phyloP scores from a whole-genome alignment of 2,888 invertebrate species.

The Hymenopus coronatus region DNA sequence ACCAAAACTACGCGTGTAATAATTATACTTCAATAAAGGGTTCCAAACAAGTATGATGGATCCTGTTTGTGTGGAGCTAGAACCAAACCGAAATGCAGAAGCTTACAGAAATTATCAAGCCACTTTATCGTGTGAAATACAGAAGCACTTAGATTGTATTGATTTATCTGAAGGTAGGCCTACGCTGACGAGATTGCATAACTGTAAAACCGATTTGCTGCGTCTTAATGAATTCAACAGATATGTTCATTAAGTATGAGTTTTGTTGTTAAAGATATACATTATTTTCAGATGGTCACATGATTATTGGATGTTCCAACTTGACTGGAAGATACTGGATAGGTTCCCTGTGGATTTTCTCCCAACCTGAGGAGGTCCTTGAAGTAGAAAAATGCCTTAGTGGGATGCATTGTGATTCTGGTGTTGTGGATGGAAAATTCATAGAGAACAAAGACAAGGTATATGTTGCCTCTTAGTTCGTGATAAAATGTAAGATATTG shows the following conservation, averaged over 20 bases:
- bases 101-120: conserved; percentile 44
- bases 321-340: conserved; percentile 60
- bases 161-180: conserved; percentile 43
- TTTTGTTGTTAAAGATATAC: no score
- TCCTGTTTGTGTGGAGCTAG: conserved; percentile 30
- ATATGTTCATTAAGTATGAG: no score
- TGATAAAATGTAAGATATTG: neutral
- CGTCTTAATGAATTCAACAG: no score
- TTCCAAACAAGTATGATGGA: neutral
- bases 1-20: neutral
- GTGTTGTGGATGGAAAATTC: conserved; percentile 51
- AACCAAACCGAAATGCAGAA: conserved; percentile 45
- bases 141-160: conserved; percentile 45
- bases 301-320: conserved; percentile 58
- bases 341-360: conserved; percentile 58
- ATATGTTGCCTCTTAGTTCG: neutral
- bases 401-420: conserved; percentile 50
- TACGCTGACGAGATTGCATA: neutral
- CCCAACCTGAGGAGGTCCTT: conserved; percentile 46
- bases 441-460: conserved; percentile 47
- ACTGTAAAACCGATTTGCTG: neutral
- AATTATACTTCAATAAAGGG: neutral
- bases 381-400: conserved; percentile 48
- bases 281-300: conserved; percentile 50
- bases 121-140: conserved; percentile 39